Base-by-base conservation (phyloP, 2,797 vertebrate species). In the Esox lucius region DNA sequence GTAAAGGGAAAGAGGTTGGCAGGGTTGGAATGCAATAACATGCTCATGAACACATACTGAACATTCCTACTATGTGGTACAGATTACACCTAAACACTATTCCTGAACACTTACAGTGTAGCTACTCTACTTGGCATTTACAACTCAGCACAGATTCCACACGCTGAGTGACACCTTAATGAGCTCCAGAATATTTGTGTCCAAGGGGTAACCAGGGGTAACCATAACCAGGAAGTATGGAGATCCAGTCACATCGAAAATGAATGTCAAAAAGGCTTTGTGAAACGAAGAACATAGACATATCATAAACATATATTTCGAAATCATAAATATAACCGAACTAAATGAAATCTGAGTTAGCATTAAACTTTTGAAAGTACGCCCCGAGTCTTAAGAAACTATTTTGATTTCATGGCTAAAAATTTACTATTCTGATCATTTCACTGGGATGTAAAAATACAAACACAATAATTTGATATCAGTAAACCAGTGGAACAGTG, bases 161-260 rank as follows among this genome's bases (percentile, higher is more conserved):
- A 77, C 15, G 51, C 87, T 78, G 53, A 81, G 86, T 86, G 79
- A 89, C 79, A 66, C 74, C 71, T 69, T 84, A 84, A 85, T 81
- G 72, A 85, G 80, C 70, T 73, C 68, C 64, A 72, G 68, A 78
- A 84, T 78, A 81, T 83, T 70, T 51, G n/a, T 83, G 78, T 77
- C 81, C 80, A 3, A 9, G n/a, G 5, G 53, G n/a, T 56, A 22
- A 59, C 56, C 22, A 69, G 62, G 79, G 77, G 86, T 76, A 75
- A 87, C 89, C 42, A 51, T 70, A 80, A 71, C 70, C 64, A 62
- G 49, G 74, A 77, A 76, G 82, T 67, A 48, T 59, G n/a, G 28
- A 31, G 46, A 49, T 61, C 28, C 33, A 22, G 24, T 75, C 2
- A 22, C 56, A n/a, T 74, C 61, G 66, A 74, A 75, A 42, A 42